Conservation (phyloP, 2,113 vertebrate species). For the Channa maculata region DNA sequence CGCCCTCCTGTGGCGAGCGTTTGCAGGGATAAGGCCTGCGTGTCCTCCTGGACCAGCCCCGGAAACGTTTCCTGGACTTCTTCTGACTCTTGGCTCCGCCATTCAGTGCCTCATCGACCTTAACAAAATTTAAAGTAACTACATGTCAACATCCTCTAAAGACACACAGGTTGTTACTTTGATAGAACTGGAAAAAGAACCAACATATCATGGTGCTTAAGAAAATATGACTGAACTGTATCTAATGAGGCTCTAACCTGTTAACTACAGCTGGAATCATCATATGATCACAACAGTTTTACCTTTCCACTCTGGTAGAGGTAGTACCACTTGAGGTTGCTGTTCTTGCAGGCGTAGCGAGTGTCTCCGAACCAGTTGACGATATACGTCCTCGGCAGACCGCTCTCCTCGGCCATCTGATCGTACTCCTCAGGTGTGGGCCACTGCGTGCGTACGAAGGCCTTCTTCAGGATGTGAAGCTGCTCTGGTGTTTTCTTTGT, state of each 20-base stretch:
- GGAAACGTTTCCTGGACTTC: constrained; percentile 91
- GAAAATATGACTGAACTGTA: too few relatives aligned
- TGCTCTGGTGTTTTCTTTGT: constrained; percentile 95
- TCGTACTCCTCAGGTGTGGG: constrained; percentile 93
- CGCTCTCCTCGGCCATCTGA: constrained; percentile 89
- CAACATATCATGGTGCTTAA: too few relatives aligned
- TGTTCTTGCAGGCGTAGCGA: constrained; percentile 97
- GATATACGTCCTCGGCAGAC: constrained; percentile 91
- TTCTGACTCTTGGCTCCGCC: constrained; percentile 85
- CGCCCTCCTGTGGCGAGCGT: constrained; percentile 74
- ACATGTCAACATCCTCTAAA: too few relatives aligned
- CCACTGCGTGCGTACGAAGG: constrained; percentile 95
- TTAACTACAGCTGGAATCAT: too few relatives aligned
- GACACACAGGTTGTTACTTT: too few relatives aligned
- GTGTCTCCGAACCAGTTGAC: constrained; percentile 99
- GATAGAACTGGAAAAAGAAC: too few relatives aligned
- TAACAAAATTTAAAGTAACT: background rate
- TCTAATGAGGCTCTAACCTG: too few relatives aligned
- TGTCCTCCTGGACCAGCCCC: constrained; percentile 88
- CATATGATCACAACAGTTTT: too few relatives aligned
- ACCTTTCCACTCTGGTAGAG: constrained; percentile 87
- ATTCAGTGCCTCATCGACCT: constrained; percentile 86
- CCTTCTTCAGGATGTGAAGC: constrained; percentile 93
- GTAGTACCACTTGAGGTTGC: constrained; percentile 97
- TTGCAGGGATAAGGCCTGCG: constrained; percentile 78